Evolutionary conservation across 2,888 invertebrate species (phyloP).

Genomic region (Miltochrista miniata): DNA sequence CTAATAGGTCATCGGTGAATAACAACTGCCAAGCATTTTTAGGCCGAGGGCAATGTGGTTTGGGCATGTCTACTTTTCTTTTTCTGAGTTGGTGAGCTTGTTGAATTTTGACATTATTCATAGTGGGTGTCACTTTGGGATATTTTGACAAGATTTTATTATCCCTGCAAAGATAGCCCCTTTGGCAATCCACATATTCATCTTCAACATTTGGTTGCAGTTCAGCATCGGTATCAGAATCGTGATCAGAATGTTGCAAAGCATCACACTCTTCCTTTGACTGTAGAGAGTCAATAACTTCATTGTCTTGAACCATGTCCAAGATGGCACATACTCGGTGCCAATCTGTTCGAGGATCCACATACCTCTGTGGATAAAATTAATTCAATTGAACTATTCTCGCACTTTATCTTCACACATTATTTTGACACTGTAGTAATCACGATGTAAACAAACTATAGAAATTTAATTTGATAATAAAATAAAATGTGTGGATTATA

Average conservation of each 20-base stretch:
- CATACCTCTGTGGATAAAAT: conserved; percentile 79
- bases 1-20: conserved; percentile 69
- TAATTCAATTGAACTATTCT: conserved; percentile 75
- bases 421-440: conserved; percentile 16
- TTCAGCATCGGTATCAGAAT: conserved; percentile 70
- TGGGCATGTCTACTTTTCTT: conserved; percentile 41
- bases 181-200: conserved; percentile 54
- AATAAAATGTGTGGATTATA: conserved; percentile 3
- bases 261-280: conserved; percentile 68
- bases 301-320: conserved; percentile 73
- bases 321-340: conserved; percentile 77
- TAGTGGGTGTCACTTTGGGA: conserved; percentile 46
- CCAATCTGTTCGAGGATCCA: conserved; percentile 81
- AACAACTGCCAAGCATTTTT: conserved; percentile 70
- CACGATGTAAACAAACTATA: conserved; percentile 4
- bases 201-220: conserved; percentile 56
- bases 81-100: conserved; percentile 49
- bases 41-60: conserved; percentile 53
- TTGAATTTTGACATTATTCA: conserved; percentile 46
- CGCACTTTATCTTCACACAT: conserved; percentile 34
- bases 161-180: conserved; percentile 64
- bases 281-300: conserved; percentile 73
- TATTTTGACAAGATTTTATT: conserved; percentile 52
- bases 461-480: background rate
- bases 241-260: conserved; percentile 68